These are phyloP conservation scores for Glyphotaelius pellucidus DNA, from an alignment of 2,888 invertebrate genomes.

Conservation along the genomic window DNA sequence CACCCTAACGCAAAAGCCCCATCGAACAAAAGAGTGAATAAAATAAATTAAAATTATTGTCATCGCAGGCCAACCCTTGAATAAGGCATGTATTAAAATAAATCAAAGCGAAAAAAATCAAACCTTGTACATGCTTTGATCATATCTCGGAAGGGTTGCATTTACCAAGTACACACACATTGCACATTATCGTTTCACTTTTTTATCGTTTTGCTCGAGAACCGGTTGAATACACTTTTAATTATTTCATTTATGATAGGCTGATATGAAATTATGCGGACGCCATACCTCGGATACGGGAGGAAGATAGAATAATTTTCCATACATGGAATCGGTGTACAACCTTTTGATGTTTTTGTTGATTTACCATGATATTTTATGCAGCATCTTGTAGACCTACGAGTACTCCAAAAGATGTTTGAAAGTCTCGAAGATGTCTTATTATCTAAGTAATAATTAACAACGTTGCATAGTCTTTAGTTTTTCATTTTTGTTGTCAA, in stretches of 20 bases:
- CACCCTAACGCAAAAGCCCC: too few species aligned
- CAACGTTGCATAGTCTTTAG: background rate
- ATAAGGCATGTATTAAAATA: background rate
- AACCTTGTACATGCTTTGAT: background rate
- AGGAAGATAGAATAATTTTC: background rate
- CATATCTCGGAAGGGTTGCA: background rate
- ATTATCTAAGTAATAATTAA: background rate
- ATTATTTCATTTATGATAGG: constrained; percentile 16
- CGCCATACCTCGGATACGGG: background rate
- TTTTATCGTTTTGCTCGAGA: constrained; percentile 17
- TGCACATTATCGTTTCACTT: background rate
- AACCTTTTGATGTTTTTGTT: background rate
- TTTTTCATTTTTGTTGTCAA: background rate
- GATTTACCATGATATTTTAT: background rate
- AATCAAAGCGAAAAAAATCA: background rate
- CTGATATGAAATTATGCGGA: constrained; percentile 17
- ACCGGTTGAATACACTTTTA: constrained; percentile 7
- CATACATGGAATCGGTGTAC: background rate
- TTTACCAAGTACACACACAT: background rate
- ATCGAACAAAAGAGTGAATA: too few species aligned
- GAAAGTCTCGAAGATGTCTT: background rate
- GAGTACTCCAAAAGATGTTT: background rate
- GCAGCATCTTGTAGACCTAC: background rate
- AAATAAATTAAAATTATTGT: background rate
- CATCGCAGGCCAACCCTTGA: background rate